Base-by-base conservation (phyloP, 2,113 vertebrate genomes). In the Mesitornis unicolor region DNA sequence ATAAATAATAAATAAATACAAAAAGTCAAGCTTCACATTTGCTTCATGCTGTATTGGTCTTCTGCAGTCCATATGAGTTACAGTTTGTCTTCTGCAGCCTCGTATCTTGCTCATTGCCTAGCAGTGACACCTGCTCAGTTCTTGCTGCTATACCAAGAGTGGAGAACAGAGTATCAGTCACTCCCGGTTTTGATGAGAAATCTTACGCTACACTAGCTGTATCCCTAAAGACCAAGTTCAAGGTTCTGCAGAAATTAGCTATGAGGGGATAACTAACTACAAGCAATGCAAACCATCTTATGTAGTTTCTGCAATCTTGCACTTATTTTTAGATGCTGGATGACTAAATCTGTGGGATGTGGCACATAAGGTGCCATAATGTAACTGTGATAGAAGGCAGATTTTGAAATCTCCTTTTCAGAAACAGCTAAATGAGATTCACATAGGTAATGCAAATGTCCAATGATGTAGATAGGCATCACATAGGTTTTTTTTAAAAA, bases 311-410 rank as follows among this genome's bases (percentile, higher is more conserved):
- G 82, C 59, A 74, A 42, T 59, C 48, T 73, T 18, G 12, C 31
- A 43, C 36, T 42, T 84, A 89, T 84, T 91, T 93, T 95, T 96
- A 95, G 84, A 70, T 47, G 16, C 24, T 69, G 63, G 40, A 80
- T 96, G 93, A 96, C 93, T 94, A 89, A 87, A 93, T 33, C 87
- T 88, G 90, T 91, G 84, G 91, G 93, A 91, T 70, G 78, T 83
- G 74, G 54, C 87, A 93, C 38, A 83, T 33, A 80, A 83, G 78
- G 75, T 84, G 74, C 70, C 25, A 73, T 38, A 73, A 83, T 45
- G 33, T 60, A 93, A 79, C 54, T 88, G 78, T 75, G 87, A 38
- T 38, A 91, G 56, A 76, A 82, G 61, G 74, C 74, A 91, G 57
- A 65, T 76, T 91, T 76, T 91, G 50, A 79, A 94, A 83, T 80